A percentile compares a stretch with the other conserved stretches of the same genome.
These are phyloP conservation scores for Diarsia brunnea DNA, from an alignment of 2,888 invertebrate genomes.

Conservation along the genomic window DNA sequence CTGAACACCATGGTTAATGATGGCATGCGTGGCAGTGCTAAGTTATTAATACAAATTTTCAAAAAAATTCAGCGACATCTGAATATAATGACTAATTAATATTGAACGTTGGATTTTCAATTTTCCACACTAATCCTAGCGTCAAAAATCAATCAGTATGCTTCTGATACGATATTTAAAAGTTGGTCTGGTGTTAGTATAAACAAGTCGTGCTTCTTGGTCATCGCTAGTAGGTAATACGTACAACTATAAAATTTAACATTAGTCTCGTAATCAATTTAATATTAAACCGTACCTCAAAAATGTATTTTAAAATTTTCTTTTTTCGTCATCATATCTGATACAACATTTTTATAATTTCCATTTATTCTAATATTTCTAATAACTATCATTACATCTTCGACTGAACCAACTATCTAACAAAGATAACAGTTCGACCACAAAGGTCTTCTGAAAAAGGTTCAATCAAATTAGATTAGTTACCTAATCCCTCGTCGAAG, in stretches of 20 bases:
- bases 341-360: not conserved
- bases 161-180: not conserved
- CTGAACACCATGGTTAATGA: not conserved
- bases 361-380: not conserved
- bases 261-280: not conserved
- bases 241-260: not conserved
- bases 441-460: slow-evolving; percentile 27
- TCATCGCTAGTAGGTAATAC: not conserved
- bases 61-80: not conserved
- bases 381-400: slow-evolving; percentile 13
- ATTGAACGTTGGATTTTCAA: not conserved
- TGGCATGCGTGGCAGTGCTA: not conserved
- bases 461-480: slow-evolving; percentile 46
- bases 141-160: not conserved
- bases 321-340: not conserved
- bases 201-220: not conserved
- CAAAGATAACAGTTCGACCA: slow-evolving; percentile 9
- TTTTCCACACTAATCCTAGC: not conserved
- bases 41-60: not conserved
- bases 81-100: not conserved
- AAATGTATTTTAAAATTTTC: not conserved
- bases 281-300: not conserved
- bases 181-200: not conserved
- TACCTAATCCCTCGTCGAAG: slow-evolving; percentile 35
- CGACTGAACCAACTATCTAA: not conserved